These are phyloP conservation scores for Cheilinus undulatus DNA, from an alignment of 2,113 vertebrate species.

Conservation along the genomic window DNA sequence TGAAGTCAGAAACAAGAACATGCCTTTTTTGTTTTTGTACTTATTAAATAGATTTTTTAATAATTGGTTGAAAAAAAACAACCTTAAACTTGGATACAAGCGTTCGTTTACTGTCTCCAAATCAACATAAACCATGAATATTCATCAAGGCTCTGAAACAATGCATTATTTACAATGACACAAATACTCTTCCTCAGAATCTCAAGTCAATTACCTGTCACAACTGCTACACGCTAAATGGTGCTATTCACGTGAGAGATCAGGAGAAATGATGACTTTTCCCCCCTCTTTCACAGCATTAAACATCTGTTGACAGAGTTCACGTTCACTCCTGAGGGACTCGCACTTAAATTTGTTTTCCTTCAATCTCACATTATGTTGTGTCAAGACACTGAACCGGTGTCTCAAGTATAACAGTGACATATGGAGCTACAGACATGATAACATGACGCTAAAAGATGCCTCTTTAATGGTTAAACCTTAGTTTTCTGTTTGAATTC, in stretches of 20 bases:
- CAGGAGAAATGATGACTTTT: constrained; percentile 55
- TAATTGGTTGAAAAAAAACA: background rate
- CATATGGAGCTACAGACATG: constrained; percentile 38
- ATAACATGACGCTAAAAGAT: constrained; percentile 15
- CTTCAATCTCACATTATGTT: constrained; percentile 33
- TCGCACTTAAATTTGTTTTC: constrained; percentile 65
- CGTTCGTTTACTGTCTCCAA: constrained; percentile 56
- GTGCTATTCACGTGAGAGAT: constrained; percentile 71
- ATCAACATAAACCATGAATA: constrained; percentile 73
- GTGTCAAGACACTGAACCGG: constrained; percentile 42
- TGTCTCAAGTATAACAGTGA: constrained; percentile 29
- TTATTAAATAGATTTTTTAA: background rate
- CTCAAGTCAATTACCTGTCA: constrained; percentile 78
- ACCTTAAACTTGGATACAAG: constrained; percentile 10
- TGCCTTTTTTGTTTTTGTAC: background rate
- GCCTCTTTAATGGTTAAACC: background rate
- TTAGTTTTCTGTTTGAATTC: background rate
- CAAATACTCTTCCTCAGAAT: constrained; percentile 56
- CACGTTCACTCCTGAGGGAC: constrained; percentile 67
- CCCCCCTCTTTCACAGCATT: constrained; percentile 59
- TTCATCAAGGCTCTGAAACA: constrained; percentile 68
- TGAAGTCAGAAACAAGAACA: constrained; percentile 12
- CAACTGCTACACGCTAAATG: constrained; percentile 77
- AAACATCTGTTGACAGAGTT: constrained; percentile 82
- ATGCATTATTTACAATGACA: constrained; percentile 80